Conservation (phyloP, 1,140 invertebrate species). For the Solenopsis fugax region DNA sequence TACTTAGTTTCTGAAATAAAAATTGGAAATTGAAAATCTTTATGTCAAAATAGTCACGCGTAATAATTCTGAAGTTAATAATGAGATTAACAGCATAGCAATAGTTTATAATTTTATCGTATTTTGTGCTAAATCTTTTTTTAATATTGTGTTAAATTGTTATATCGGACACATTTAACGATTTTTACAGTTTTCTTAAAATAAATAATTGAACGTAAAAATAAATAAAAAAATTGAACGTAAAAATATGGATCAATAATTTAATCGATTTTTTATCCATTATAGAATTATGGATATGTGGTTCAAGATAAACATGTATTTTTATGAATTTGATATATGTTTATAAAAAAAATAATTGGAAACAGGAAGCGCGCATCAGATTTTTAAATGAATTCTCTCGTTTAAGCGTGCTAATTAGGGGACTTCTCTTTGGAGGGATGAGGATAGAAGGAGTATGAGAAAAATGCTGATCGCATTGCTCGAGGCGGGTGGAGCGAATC, state of each 20-base stretch:
- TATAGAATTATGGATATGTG: neutral
- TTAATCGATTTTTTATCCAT: neutral
- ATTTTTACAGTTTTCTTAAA: neutral
- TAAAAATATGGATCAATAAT: neutral
- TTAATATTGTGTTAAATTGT: neutral
- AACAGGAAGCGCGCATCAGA: neutral
- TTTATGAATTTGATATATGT: neutral
- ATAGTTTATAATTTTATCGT: neutral
- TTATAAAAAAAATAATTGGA: neutral
- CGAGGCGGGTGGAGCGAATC: constrained; percentile 29
- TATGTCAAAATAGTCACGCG: neutral
- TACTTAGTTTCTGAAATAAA: constrained; percentile 19
- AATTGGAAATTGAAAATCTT: neutral
- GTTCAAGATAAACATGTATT: constrained; percentile 3
- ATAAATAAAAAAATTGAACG: too few species aligned
- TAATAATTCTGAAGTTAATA: neutral
- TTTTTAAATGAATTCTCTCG: neutral
- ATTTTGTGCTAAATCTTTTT: neutral
- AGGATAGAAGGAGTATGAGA: constrained; percentile 29
- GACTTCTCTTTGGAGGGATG: constrained; percentile 8
- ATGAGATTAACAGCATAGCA: neutral
- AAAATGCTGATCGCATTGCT: constrained; percentile 52
- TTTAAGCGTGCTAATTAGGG: constrained; percentile 44
- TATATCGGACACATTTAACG: neutral
- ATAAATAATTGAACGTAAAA: too few species aligned